A percentile compares a stretch with the other conserved stretches of the same genome.
phyloP scores from a whole-genome alignment of 2,888 invertebrate species.

The Morpho helenor region DNA sequence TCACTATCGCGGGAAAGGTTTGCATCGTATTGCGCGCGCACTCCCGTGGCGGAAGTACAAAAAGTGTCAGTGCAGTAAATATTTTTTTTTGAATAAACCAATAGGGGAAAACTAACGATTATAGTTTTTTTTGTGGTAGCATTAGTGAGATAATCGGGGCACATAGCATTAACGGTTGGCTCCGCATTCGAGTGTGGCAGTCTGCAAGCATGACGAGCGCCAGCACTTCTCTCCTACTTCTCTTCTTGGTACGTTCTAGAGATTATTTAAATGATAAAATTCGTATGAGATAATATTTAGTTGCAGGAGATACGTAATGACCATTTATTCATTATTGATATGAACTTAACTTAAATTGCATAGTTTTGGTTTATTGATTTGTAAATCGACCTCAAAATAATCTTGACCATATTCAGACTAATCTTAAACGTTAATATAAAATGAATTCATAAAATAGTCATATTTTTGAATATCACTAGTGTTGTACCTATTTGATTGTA shows the following conservation, averaged over 20 bases:
- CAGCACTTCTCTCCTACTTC: constrained; percentile 60
- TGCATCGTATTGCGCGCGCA: constrained; percentile 13
- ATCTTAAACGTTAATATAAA: no score
- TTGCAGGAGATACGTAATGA: no score
- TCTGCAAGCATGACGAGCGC: constrained; percentile 77
- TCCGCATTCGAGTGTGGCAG: constrained; percentile 76
- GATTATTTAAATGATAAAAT: no score
- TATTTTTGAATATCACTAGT: no score
- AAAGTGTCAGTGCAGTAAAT: constrained; percentile 29
- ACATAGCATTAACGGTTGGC: constrained; percentile 77
- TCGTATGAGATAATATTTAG: no score
- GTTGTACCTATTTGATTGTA: no score
- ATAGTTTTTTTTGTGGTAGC: constrained; percentile 50
- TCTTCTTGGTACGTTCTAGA: constrained; percentile 58
- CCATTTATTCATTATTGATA: no score
- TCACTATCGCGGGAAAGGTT: constrained; percentile 33
- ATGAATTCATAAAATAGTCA: no score
- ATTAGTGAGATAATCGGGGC: constrained; percentile 75
- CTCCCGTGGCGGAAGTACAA: constrained; percentile 6
- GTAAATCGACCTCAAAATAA: no score
- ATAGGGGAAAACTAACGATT: neutral
- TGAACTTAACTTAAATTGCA: no score
- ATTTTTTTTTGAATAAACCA: neutral
- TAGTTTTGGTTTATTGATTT: no score
- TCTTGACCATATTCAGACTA: no score